These are phyloP conservation scores for Pogonognathellus flavescens DNA, from an alignment of 1,140 invertebrate species.

Conservation along the genomic window DNA sequence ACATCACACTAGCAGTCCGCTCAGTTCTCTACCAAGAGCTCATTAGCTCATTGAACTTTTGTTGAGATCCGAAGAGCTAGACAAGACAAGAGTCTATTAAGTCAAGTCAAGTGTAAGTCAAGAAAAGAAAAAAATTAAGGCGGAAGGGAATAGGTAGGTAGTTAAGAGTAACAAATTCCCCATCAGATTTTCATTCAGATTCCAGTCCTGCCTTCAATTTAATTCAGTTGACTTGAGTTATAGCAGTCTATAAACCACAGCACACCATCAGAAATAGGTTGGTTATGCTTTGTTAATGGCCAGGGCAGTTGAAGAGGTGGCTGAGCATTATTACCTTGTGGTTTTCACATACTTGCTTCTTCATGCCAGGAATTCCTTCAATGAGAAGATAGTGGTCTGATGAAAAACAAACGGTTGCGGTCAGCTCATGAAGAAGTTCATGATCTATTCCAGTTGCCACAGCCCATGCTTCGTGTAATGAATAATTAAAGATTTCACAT, in stretches of 20 bases:
- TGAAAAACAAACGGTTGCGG: slow-evolving; percentile 25
- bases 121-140: slow-evolving; percentile 12
- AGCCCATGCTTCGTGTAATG: slow-evolving; percentile 24
- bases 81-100: slow-evolving; percentile 43
- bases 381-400: slow-evolving; percentile 6
- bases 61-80: slow-evolving; percentile 34
- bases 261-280: not conserved
- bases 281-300: not conserved
- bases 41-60: slow-evolving; percentile 40
- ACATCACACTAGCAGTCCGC: slow-evolving; percentile 1
- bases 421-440: not conserved
- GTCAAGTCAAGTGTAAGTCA: slow-evolving; percentile 27
- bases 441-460: too few species aligned
- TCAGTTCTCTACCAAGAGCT: slow-evolving; percentile 19
- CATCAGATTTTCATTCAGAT: slow-evolving; percentile 45
- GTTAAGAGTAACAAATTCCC: slow-evolving; percentile 44
- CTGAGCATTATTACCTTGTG: not conserved
- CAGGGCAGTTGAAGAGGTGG: not conserved
- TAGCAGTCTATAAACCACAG: not conserved
- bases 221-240: slow-evolving; percentile 43
- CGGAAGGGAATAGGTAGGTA: slow-evolving; percentile 14
- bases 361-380: not conserved
- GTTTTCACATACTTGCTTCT: not conserved
- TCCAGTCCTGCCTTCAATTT: slow-evolving; percentile 38
- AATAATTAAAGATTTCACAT: slow-evolving; percentile 37